A percentile compares a stretch with the other conserved stretches of the same genome.
Conservation (phyloP, 2,113 vertebrate genomes). For the Cinclus mexicanus region DNA sequence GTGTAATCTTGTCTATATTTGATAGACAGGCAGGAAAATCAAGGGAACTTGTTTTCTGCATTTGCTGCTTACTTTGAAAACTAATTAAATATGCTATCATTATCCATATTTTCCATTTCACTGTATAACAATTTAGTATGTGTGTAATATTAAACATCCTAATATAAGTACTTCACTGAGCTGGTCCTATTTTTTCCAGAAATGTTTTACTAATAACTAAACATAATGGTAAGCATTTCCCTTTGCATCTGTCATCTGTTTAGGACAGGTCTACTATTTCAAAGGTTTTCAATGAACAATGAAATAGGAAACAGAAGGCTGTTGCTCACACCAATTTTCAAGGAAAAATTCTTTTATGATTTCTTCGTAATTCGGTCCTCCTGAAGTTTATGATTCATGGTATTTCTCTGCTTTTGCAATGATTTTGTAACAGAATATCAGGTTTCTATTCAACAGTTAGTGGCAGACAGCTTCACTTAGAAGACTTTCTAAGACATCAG, state of each 20-base stretch:
- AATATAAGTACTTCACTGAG: neutral
- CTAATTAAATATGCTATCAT: neutral
- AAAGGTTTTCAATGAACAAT: neutral
- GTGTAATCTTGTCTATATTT: neutral
- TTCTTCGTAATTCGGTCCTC: constrained; percentile 34
- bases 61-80: neutral
- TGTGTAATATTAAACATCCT: neutral
- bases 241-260: constrained; percentile 1
- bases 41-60: neutral
- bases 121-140: neutral
- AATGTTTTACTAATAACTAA: neutral
- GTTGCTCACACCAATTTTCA: neutral
- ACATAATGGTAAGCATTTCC: neutral
- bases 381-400: constrained; percentile 48
- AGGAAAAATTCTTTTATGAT: neutral
- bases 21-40: neutral
- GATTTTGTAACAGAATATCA: constrained; percentile 7
- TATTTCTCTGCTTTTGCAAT: constrained; percentile 13
- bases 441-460: neutral
- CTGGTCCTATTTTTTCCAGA: neutral
- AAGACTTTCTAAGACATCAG: neutral
- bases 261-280: constrained; percentile 15
- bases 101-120: neutral
- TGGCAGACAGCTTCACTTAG: neutral
- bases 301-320: constrained; percentile 43